These are phyloP conservation scores for Thalpophila matura DNA, from an alignment of 2,888 invertebrate genomes.

Conservation along the genomic window DNA sequence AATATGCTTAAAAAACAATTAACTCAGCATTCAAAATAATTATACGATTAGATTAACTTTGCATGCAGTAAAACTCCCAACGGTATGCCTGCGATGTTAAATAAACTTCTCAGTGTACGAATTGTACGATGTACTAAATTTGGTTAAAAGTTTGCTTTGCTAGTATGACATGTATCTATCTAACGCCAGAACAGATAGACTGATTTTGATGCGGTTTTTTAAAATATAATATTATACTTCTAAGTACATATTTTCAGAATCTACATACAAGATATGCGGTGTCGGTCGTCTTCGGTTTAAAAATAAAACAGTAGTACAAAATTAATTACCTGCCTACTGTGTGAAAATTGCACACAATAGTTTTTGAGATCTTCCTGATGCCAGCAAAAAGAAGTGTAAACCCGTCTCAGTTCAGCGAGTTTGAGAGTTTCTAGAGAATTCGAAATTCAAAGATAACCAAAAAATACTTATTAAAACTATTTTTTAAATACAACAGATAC, in stretches of 20 bases:
- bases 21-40: conserved; percentile 6
- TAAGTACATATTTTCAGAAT: too few species aligned
- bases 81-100: not conserved
- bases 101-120: not conserved
- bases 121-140: not conserved
- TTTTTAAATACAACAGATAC: too few species aligned
- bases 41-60: not conserved
- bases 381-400: not conserved
- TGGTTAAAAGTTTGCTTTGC: too few species aligned
- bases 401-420: not conserved
- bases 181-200: too few species aligned
- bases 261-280: too few species aligned
- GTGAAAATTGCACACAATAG: conserved; percentile 20
- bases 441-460: too few species aligned
- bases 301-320: not conserved
- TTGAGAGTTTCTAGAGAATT: not conserved
- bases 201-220: too few species aligned
- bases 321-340: not conserved
- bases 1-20: conserved; percentile 12
- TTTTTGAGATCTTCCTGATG: not conserved
- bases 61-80: not conserved
- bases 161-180: too few species aligned
- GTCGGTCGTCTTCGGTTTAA: too few species aligned
- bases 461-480: too few species aligned
- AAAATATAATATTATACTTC: too few species aligned